Evolutionary conservation across 2,888 invertebrate species (phyloP).

Genomic region (Vandiemenella viatica): DNA sequence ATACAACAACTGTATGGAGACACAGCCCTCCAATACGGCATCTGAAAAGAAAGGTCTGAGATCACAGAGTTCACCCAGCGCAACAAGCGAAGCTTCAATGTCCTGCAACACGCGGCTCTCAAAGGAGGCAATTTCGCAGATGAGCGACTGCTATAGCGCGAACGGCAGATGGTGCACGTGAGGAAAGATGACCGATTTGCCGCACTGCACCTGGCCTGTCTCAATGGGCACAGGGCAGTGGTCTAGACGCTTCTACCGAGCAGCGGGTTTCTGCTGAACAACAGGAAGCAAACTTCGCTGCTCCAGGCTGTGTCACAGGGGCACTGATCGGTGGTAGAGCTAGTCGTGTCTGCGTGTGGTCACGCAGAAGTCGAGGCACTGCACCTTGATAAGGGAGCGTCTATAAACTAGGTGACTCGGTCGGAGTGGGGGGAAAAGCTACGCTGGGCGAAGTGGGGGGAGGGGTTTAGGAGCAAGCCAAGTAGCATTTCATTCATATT

Average conservation of each 20-base stretch:
- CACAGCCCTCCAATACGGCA: slow-evolving; percentile 73
- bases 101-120: slow-evolving; percentile 69
- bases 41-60: slow-evolving; percentile 60
- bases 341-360: no score
- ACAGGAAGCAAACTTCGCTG: slow-evolving; percentile 65
- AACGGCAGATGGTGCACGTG: slow-evolving; percentile 60
- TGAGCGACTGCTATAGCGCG: slow-evolving; percentile 48
- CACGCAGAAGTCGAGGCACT: no score
- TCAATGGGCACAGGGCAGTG: slow-evolving; percentile 65
- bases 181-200: slow-evolving; percentile 81
- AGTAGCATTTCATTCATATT: no score
- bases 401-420: no score
- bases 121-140: slow-evolving; percentile 72
- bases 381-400: no score
- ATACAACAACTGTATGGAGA: slow-evolving; percentile 59
- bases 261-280: slow-evolving; percentile 65
- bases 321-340: no score
- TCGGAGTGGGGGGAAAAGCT: no score
- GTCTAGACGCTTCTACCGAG: slow-evolving; percentile 44
- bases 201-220: slow-evolving; percentile 64
- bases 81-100: slow-evolving; percentile 75
- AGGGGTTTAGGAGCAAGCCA: no score
- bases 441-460: no score
- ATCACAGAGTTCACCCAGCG: slow-evolving; percentile 65
- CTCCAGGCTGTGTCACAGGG: slow-evolving; percentile 66